Percentiles rank a stretch among this genome's conserved stretches.
These are phyloP conservation scores for Scomber colias DNA, from an alignment of 2,113 vertebrate species.

Conservation along the genomic window DNA sequence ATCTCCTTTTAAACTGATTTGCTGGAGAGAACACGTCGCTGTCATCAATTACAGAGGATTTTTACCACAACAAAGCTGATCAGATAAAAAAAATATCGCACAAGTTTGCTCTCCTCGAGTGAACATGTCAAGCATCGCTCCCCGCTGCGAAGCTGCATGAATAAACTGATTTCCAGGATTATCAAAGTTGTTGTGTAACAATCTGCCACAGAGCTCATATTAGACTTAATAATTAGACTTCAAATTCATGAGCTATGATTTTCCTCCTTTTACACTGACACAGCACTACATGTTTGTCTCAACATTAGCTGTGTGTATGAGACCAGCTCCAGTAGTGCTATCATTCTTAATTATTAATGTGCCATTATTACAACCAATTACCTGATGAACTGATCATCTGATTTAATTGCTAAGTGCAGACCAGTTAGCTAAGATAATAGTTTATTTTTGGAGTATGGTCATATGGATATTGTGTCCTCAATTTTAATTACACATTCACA, in stretches of 20 bases:
- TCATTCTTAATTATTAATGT: slow-evolving; percentile 46
- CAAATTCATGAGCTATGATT: slow-evolving; percentile 35
- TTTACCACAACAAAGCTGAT: slow-evolving; percentile 67
- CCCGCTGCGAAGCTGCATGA: slow-evolving; percentile 50
- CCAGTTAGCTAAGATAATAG: not conserved
- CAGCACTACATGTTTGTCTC: slow-evolving; percentile 35
- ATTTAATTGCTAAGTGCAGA: not conserved
- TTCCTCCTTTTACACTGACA: slow-evolving; percentile 32
- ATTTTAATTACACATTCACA: not conserved
- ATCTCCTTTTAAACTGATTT: slow-evolving; percentile 67
- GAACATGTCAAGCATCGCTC: slow-evolving; percentile 47
- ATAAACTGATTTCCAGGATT: slow-evolving; percentile 63
- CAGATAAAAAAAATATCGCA: slow-evolving; percentile 55
- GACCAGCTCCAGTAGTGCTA: slow-evolving; percentile 20
- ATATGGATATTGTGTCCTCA: not conserved
- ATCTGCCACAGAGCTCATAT: slow-evolving; percentile 41
- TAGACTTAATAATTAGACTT: slow-evolving; percentile 8
- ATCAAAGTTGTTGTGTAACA: slow-evolving; percentile 51
- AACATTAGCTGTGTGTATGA: slow-evolving; percentile 32
- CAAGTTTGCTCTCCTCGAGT: slow-evolving; percentile 50
- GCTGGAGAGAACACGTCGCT: slow-evolving; percentile 59
- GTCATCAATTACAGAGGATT: slow-evolving; percentile 70
- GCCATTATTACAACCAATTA: slow-evolving; percentile 24
- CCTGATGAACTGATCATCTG: slow-evolving; percentile 35
- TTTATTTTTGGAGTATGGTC: too few relatives aligned